A percentile compares a stretch with the other conserved stretches of the same genome.
phyloP scores from a whole-genome alignment of 2,888 invertebrate species.

The Homarus gammarus region DNA sequence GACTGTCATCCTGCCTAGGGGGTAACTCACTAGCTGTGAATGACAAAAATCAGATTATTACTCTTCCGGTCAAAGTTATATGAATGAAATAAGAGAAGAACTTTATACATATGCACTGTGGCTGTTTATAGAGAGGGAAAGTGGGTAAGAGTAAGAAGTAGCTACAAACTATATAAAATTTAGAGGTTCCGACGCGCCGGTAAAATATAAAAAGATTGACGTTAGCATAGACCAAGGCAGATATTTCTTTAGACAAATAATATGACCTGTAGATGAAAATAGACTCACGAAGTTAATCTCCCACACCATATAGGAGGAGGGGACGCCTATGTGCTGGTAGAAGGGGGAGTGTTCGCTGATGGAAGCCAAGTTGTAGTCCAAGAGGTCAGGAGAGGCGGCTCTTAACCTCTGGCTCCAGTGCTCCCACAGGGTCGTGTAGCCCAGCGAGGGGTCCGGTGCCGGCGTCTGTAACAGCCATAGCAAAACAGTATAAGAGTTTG shows the following conservation, averaged over 20 bases:
- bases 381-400: slow-evolving; percentile 51
- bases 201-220: no score
- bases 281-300: slow-evolving; percentile 65
- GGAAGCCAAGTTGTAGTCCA: slow-evolving; percentile 73
- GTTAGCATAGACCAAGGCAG: no score
- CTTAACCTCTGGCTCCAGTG: slow-evolving; percentile 70
- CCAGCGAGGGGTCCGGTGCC: slow-evolving; percentile 72
- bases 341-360: slow-evolving; percentile 75
- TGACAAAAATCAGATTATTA: no score
- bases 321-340: slow-evolving; percentile 73
- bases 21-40: no score
- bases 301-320: slow-evolving; percentile 74
- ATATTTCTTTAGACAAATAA: no score
- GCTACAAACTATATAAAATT: neutral
- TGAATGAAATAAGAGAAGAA: no score
- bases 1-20: no score
- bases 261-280: neutral
- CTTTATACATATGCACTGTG: no score
- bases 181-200: neutral
- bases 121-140: no score
- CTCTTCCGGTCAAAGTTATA: no score
- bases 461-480: slow-evolving; percentile 45
- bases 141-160: no score
- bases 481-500: neutral
- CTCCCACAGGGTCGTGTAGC: slow-evolving; percentile 66